Evolutionary conservation across 2,113 vertebrate genomes (phyloP).

Genomic region (Crypturellus undulatus): DNA sequence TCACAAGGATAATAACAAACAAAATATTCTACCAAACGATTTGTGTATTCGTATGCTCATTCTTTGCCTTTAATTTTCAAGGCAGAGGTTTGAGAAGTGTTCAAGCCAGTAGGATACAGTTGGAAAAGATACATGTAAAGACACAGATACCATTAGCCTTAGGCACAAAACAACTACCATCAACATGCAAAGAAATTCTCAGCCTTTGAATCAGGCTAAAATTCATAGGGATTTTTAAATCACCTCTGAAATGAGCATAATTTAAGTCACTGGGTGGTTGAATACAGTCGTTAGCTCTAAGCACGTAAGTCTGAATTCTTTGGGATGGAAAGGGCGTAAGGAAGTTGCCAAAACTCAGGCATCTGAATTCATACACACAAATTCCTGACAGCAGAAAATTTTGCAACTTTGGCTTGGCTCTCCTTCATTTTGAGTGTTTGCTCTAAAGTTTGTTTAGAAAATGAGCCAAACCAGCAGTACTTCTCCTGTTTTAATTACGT

Average conservation of each 20-base stretch:
- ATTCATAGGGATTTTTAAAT: neutral
- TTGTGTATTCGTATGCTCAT: neutral
- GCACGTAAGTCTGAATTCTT: neutral
- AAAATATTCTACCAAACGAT: neutral
- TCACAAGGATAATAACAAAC: neutral
- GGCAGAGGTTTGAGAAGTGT: neutral
- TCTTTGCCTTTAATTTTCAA: neutral
- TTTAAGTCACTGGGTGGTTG: neutral
- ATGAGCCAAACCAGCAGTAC: conserved; percentile 57
- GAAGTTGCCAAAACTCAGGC: neutral
- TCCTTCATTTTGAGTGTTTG: conserved; percentile 21
- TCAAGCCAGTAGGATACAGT: neutral
- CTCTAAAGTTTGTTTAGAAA: conserved; percentile 52
- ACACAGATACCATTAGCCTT: fast-evolving
- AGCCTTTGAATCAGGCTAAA: neutral
- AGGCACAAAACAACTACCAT: neutral
- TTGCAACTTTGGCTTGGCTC: neutral
- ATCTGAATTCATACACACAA: neutral
- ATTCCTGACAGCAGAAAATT: conserved; percentile 19
- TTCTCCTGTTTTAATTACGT: conserved; percentile 60
- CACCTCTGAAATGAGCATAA: neutral
- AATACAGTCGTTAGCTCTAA: neutral
- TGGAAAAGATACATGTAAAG: neutral
- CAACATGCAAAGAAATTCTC: neutral
- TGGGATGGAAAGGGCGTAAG: neutral